Base-by-base conservation (phyloP, 2,888 invertebrate genomes). In the Cataglyphis albicans region DNA sequence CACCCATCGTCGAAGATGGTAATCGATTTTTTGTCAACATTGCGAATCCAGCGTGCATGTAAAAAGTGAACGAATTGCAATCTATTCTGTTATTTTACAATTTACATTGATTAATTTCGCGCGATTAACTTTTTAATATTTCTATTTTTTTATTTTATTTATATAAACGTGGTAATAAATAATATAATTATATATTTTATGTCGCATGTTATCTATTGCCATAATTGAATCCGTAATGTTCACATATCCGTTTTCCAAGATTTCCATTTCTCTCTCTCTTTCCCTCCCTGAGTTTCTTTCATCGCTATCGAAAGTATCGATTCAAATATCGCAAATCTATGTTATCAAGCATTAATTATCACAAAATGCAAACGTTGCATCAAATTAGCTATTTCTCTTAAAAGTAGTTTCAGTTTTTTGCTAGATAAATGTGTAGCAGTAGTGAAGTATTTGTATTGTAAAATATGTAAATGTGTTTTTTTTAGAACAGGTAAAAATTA, bases 321-420 rank as follows among this genome's bases (percentile, higher is more conserved):
- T 15, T 55, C 25, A 41, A 65, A 76, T 29, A 32, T 35, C 41
- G 29, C 3, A 9, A 72, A 25, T 12, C 21, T 41, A 21, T 32
- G 32, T 32, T 44, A 21, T 18, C 52, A 41, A 32, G 18, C 32
- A 12, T 73, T 59, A 44, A 35, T 61, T 72, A 72, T 80, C 78
- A 80, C 73, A 80, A 80, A 78, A 72, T 59, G 59, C 78, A 57
- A 57, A 59, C 15, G 32, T 78, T 44, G 59, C 73, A 32, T 73
- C 18, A 25, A 73, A 32, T 35, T 72, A 72, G 21, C 41, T 32
- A 29, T 35, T 61, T 44, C 3, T 3, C 32, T 35, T 80, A 80
- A 73, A 32, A 59, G 21, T 80, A 72, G 25, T 72, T 59, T 67
- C 68, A 76, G 57, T 76, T 44, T 78, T 57, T 57, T 32, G 21